Evolutionary conservation across 2,888 invertebrate genomes (phyloP).

Genomic region (Andrena dorsata): DNA sequence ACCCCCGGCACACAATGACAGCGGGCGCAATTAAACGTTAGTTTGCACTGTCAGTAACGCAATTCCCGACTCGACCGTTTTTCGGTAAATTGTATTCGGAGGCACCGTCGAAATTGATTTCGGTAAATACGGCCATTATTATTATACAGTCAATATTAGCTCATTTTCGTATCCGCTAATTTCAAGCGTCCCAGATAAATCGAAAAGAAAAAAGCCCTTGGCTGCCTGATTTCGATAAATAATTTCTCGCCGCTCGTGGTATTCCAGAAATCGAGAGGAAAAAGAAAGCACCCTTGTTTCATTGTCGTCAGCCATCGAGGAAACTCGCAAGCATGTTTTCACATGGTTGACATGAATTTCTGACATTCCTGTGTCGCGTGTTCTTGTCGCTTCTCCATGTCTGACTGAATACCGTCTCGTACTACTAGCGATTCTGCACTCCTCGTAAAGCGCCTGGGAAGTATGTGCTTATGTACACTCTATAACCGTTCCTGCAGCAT

Average conservation of each 20-base stretch:
- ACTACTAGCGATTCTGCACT: slow-evolving; percentile 23
- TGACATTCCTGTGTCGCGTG: slow-evolving; percentile 30
- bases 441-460: neutral
- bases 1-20: slow-evolving; percentile 54
- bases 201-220: slow-evolving; percentile 2
- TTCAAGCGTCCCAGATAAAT: neutral
- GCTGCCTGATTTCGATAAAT: neutral
- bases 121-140: slow-evolving; percentile 44
- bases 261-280: neutral
- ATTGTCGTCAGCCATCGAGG: neutral
- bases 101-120: slow-evolving; percentile 52
- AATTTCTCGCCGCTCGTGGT: neutral
- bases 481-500: neutral
- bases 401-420: slow-evolving; percentile 14
- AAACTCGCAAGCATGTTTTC: slow-evolving; percentile 20
- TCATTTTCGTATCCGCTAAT: slow-evolving; percentile 19
- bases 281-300: neutral
- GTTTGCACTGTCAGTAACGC: slow-evolving; percentile 65
- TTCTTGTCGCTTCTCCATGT: slow-evolving; percentile 20
- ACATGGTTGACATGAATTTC: slow-evolving; percentile 35
- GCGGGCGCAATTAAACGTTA: slow-evolving; percentile 69
- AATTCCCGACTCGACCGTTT: slow-evolving; percentile 61
- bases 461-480: neutral
- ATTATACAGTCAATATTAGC: slow-evolving; percentile 49
- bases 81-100: slow-evolving; percentile 55